phyloP scores from a whole-genome alignment of 2,888 invertebrate species.

The Hyposoter dolosus region DNA sequence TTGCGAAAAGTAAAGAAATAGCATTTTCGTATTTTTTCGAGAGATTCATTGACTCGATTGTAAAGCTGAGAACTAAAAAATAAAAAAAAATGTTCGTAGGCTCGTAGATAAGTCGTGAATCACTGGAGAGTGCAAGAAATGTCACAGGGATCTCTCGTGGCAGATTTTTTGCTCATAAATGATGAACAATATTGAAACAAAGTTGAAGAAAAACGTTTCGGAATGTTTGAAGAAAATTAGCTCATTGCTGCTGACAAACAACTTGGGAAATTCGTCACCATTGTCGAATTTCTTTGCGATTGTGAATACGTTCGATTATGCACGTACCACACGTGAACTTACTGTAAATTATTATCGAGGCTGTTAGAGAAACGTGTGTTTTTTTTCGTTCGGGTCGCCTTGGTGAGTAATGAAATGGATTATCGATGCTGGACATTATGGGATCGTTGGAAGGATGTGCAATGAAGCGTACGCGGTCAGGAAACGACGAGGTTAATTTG shows the following conservation, averaged over 20 bases:
- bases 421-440: slow-evolving; percentile 13
- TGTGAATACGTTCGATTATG: not conserved
- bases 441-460: slow-evolving; percentile 9
- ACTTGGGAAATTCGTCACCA: not conserved
- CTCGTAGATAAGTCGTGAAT: too few species aligned
- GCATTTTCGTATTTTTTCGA: not conserved
- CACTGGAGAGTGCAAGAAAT: too few species aligned
- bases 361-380: not conserved
- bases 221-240: not conserved
- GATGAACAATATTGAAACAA: not conserved
- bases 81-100: too few species aligned
- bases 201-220: not conserved
- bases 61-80: too few species aligned
- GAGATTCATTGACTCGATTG: not conserved
- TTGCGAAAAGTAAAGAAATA: not conserved
- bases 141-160: not conserved
- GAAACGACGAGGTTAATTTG: slow-evolving; percentile 8
- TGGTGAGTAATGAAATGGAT: not conserved
- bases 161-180: not conserved
- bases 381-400: slow-evolving; percentile 14
- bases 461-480: slow-evolving; percentile 13
- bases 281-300: not conserved
- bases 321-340: slow-evolving; percentile 7
- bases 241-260: not conserved
- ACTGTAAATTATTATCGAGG: not conserved